Conservation (phyloP, 1,140 invertebrate species). For the Drusus annulatus region DNA sequence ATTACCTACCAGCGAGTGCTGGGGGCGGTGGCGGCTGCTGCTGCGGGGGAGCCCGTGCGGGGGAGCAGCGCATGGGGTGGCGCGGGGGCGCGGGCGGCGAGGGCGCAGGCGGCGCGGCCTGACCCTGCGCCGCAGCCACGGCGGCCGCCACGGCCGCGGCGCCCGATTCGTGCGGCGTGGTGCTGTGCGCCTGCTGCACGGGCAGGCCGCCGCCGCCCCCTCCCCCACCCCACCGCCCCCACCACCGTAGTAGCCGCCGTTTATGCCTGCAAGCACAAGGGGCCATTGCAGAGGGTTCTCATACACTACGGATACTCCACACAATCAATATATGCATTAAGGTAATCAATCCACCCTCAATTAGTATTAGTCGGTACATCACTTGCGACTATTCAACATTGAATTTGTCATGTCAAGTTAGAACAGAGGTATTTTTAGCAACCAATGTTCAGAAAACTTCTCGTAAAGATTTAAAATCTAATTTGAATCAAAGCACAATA, state of each 20-base stretch:
- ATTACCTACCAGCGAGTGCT: slow-evolving; percentile 54
- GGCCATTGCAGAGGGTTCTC: slow-evolving; percentile 26
- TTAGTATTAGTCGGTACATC: too few relatives aligned
- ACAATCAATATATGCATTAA: slow-evolving; percentile 40
- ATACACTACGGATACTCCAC: slow-evolving; percentile 1
- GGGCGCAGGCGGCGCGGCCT: slow-evolving; percentile 66
- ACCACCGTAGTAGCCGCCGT: slow-evolving; percentile 54
- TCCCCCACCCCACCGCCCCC: slow-evolving; percentile 79
- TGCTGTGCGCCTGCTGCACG: slow-evolving; percentile 83
- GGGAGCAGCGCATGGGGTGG: slow-evolving; percentile 43
- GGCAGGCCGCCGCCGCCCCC: slow-evolving; percentile 76
- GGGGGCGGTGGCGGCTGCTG: slow-evolving; percentile 49
- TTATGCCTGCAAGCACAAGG: slow-evolving; percentile 52
- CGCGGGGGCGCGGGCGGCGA: slow-evolving; percentile 64
- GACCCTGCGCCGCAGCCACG: slow-evolving; percentile 59
- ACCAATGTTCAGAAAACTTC: too few relatives aligned
- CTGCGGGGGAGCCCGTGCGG: slow-evolving; percentile 47
- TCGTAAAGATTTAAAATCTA: too few relatives aligned
- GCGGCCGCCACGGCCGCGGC: slow-evolving; percentile 73
- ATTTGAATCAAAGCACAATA: too few relatives aligned
- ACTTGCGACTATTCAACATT: too few relatives aligned
- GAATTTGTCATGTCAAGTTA: too few relatives aligned
- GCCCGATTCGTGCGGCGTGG: slow-evolving; percentile 79
- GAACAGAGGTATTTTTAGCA: too few relatives aligned
- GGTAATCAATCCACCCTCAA: too few relatives aligned